These are phyloP conservation scores for Lepidonotus clava DNA, from an alignment of 2,888 invertebrate species.

Conservation along the genomic window DNA sequence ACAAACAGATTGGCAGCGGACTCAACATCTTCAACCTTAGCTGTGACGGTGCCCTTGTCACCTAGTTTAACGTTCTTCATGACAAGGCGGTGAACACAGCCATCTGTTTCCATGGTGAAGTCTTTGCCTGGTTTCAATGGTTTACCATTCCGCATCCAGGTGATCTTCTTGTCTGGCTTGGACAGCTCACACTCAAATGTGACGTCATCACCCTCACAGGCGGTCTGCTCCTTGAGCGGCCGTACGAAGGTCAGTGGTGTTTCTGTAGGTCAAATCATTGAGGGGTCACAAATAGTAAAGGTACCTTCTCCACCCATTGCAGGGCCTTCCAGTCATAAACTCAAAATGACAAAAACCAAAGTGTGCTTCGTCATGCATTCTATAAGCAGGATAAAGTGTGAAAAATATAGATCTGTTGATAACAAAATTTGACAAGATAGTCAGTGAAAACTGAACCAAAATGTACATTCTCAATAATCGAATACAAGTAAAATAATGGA, in stretches of 20 bases:
- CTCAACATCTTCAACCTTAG: conserved; percentile 62
- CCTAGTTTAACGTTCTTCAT: conserved; percentile 68
- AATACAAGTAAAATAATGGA: not conserved
- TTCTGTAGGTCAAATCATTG: conserved; percentile 67
- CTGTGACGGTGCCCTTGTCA: conserved; percentile 71
- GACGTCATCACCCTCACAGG: conserved; percentile 72
- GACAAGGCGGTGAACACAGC: conserved; percentile 69
- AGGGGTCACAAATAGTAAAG: not conserved
- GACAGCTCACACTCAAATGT: conserved; percentile 75
- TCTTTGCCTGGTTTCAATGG: conserved; percentile 65
- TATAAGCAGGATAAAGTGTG: not conserved
- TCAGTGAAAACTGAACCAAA: conserved; percentile 14
- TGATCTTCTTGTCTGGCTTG: conserved; percentile 63
- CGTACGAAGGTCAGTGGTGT: conserved; percentile 70
- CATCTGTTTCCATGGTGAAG: conserved; percentile 69
- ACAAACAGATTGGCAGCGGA: conserved; percentile 32
- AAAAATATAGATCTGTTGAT: too few species aligned
- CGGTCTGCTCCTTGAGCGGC: conserved; percentile 72
- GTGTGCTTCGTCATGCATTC: conserved; percentile 16
- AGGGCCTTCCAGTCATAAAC: not conserved
- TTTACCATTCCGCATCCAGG: conserved; percentile 70
- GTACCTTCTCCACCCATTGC: not conserved
- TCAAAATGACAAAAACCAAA: conserved; percentile 19
- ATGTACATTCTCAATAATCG: too few species aligned
- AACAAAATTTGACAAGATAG: too few species aligned